A percentile compares a stretch with the other conserved stretches of the same genome.
Evolutionary conservation across 1,140 invertebrate species (phyloP).

Genomic region (Aphelenchoides besseyi): DNA sequence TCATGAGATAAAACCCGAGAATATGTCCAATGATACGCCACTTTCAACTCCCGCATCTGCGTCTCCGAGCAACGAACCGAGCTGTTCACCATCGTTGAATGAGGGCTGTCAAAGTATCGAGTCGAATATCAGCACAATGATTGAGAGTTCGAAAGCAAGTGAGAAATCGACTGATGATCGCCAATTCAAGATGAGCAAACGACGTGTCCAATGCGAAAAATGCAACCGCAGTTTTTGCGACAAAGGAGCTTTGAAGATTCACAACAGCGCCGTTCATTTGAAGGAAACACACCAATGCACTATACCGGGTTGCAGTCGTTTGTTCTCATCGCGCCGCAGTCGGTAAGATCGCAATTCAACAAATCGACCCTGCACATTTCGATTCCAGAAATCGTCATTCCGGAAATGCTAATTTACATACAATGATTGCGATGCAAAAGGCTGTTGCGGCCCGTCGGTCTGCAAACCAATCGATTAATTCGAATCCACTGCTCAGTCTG

Average conservation of each 20-base stretch:
- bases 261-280: slow-evolving; percentile 96
- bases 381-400: slow-evolving; percentile 41
- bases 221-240: slow-evolving; percentile 99
- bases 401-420: slow-evolving; percentile 41
- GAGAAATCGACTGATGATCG: too few relatives aligned
- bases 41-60: too few relatives aligned
- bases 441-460: neutral
- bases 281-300: slow-evolving; percentile 83
- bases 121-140: too few relatives aligned
- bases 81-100: too few relatives aligned
- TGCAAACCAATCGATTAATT: neutral
- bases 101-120: too few relatives aligned
- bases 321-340: slow-evolving; percentile 83
- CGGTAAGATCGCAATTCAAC: neutral
- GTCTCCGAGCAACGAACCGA: too few relatives aligned
- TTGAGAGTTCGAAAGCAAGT: too few relatives aligned
- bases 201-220: slow-evolving; percentile 86
- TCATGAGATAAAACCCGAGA: too few relatives aligned
- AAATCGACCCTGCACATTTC: neutral
- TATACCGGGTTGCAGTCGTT: slow-evolving; percentile 96
- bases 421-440: neutral
- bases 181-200: neutral
- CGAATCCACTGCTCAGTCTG: neutral
- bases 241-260: slow-evolving; percentile 97
- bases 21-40: too few relatives aligned